These are phyloP conservation scores for Lamprotornis superbus DNA, from an alignment of 2,113 vertebrate species.

Conservation along the genomic window DNA sequence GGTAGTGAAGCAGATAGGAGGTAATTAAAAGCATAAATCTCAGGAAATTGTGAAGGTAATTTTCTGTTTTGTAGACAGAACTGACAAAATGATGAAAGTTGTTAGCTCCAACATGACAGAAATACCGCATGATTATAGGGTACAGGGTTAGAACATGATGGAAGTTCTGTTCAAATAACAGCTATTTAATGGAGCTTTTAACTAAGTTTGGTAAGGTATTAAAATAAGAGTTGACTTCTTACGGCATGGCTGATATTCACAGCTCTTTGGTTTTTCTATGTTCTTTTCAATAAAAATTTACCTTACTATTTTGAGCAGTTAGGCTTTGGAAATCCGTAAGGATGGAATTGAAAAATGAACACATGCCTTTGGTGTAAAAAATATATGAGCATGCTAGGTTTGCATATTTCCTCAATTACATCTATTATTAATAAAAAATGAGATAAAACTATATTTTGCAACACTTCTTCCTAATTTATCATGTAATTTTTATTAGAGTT, in stretches of 20 bases:
- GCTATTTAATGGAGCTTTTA: slow-evolving; percentile 59
- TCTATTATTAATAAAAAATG: neutral
- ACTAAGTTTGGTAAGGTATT: slow-evolving; percentile 26
- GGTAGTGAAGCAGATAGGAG: slow-evolving; percentile 71
- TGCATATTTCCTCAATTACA: neutral
- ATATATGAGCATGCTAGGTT: neutral
- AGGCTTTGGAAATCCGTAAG: neutral
- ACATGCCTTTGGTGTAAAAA: neutral
- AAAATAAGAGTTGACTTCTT: slow-evolving; percentile 13
- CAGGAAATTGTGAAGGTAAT: slow-evolving; percentile 70
- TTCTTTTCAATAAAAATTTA: neutral
- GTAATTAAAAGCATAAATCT: slow-evolving; percentile 85
- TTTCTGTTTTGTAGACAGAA: slow-evolving; percentile 74
- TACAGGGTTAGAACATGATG: slow-evolving; percentile 42
- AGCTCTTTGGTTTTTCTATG: neutral
- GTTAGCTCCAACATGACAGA: slow-evolving; percentile 75
- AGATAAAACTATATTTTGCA: neutral
- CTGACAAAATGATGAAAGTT: slow-evolving; percentile 81
- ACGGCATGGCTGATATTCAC: neutral
- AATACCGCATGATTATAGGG: slow-evolving; percentile 65
- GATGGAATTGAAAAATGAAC: neutral
- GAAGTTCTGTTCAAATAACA: slow-evolving; percentile 55
- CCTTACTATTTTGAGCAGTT: neutral
- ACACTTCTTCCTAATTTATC: neutral
- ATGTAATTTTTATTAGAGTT: neutral